phyloP scores from a whole-genome alignment of 2,113 vertebrate genomes.

The Sphaerodactylus townsendi region DNA sequence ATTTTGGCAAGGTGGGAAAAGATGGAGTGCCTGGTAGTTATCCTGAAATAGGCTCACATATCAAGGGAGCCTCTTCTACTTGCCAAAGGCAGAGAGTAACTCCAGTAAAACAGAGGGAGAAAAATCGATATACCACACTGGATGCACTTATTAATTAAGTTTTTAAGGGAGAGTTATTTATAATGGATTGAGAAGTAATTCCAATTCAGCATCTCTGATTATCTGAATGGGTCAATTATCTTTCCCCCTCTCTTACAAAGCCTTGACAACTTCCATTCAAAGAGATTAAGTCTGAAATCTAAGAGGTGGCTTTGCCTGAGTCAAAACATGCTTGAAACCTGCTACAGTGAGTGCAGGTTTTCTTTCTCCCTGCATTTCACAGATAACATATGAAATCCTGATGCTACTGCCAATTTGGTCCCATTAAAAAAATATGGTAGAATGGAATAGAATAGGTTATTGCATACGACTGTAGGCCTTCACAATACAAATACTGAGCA shows the following conservation, averaged over 20 bases:
- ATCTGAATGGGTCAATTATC: conserved; percentile 10
- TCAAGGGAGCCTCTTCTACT: conserved; percentile 4
- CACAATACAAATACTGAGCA: no score
- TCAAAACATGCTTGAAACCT: not conserved
- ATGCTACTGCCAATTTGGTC: not conserved
- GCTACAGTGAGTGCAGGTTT: not conserved
- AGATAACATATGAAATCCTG: not conserved
- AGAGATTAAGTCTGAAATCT: not conserved
- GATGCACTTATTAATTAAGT: conserved; percentile 38
- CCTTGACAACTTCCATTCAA: not conserved
- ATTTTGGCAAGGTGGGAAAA: conserved; percentile 12
- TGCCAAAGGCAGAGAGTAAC: conserved; percentile 1
- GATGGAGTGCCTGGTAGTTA: not conserved
- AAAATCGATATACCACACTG: conserved; percentile 17
- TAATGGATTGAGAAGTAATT: not conserved
- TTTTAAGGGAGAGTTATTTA: conserved; percentile 18
- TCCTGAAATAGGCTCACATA: conserved; percentile 9
- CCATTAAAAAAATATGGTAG: not conserved
- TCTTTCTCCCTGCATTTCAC: not conserved
- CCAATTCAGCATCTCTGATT: conserved; percentile 3
- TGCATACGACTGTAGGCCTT: no score
- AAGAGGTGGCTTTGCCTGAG: not conserved
- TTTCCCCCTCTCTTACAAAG: not conserved
- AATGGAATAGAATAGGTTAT: no score
- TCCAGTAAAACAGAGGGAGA: not conserved